Evolutionary conservation across 2,113 vertebrate species (phyloP), one percentile per base, ranked within the genome.

Genomic region (Oreochromis niloticus): DNA sequence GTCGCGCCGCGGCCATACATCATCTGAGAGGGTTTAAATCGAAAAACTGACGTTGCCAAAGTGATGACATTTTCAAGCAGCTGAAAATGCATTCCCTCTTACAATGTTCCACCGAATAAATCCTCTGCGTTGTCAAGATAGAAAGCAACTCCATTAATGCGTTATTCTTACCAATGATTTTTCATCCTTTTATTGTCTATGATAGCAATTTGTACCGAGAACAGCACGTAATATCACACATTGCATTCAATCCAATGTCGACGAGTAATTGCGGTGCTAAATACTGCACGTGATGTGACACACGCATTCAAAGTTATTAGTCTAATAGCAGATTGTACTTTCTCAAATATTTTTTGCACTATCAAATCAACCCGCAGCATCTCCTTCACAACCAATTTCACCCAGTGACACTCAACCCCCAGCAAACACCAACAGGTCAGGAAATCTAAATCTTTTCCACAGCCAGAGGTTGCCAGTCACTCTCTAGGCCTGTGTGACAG

Each of bases 61-160:
- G 93, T 85, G 86, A 92, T 90, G 92, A 91, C 91, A 89, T 91
- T 94, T 92, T 88, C 90, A 89, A 88, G 87, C 88, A n/a, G 91
- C 89, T 73, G 81, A 83, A 87, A 93, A 90, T 46, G 63, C 75
- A 82, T 84, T 89, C 63, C 66, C 84, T 66, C 84, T 92, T 19
- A 80, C 71, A 79, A 19, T 13, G 88, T 81, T 90, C 52, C 79
- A 22, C 82, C 0, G 50, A 85, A 93, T 91, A 89, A 88, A 92
- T 91, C 85, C 87, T 80, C 84, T 3, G 34, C 55, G 78, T 54
- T 89, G 88, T 85, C 91, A 85, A 88, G 88, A 86, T 90, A 79
- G 52, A 87, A 87, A 73, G 81, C 56, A 39, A 71, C 52, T 87
- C 81, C 87, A 80, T 86, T 86, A 80, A 83, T 85, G 80, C 17